A percentile compares a stretch with the other conserved stretches of the same genome.
These are phyloP conservation scores for Malthinus seriepunctatus DNA, from an alignment of 2,888 invertebrate genomes.

Conservation along the genomic window DNA sequence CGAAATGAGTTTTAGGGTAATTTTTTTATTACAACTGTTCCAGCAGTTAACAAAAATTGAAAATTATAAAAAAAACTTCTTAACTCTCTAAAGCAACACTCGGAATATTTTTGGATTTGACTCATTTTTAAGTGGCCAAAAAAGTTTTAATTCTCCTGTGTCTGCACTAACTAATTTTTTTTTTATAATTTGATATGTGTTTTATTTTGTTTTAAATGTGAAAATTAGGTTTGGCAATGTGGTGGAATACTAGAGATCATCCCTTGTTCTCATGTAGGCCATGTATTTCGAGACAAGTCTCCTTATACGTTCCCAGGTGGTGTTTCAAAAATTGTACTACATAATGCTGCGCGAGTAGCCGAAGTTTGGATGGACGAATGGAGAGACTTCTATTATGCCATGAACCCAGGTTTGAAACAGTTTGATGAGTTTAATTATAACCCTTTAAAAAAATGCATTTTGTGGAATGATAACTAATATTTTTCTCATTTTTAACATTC, in stretches of 20 bases:
- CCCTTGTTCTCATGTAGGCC: slow-evolving; percentile 95
- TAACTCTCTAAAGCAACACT: neutral
- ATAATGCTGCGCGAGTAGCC: slow-evolving; percentile 97
- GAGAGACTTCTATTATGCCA: slow-evolving; percentile 98
- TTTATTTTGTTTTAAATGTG: slow-evolving; percentile 13
- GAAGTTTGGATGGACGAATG: slow-evolving; percentile 99
- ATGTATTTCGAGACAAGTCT: slow-evolving; percentile 97
- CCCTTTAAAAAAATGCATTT: neutral
- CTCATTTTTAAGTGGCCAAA: slow-evolving; percentile 2
- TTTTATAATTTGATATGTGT: slow-evolving; percentile 5
- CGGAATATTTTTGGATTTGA: neutral
- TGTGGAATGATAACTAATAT: neutral
- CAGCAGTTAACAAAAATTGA: neutral
- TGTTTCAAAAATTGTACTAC: slow-evolving; percentile 93
- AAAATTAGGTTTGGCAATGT: slow-evolving; percentile 89
- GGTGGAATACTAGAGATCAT: slow-evolving; percentile 94
- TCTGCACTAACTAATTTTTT: slow-evolving; percentile 15
- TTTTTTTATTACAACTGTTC: neutral
- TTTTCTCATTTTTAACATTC: neutral
- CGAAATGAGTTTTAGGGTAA: slow-evolving; percentile 92
- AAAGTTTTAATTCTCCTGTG: slow-evolving; percentile 17
- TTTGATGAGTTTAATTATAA: slow-evolving; percentile 57
- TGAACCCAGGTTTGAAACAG: slow-evolving; percentile 90
- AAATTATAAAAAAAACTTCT: too few relatives aligned
- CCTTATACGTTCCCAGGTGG: slow-evolving; percentile 99